Conservation (phyloP, 2,888 invertebrate genomes). For the Monopis laevigella region DNA sequence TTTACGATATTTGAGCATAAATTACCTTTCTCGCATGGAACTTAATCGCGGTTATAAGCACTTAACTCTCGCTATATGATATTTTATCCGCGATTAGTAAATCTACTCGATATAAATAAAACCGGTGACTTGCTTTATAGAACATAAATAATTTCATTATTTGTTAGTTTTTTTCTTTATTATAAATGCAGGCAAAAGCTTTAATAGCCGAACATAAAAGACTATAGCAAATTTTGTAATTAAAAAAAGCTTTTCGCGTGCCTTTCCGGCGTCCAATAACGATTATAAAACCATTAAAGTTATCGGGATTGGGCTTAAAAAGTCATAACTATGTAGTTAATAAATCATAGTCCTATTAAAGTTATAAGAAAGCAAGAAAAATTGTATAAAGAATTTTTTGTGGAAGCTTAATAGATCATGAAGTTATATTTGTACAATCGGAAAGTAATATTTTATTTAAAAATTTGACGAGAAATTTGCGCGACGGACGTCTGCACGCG, state of each 20-base stretch:
- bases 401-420: no score
- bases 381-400: no score
- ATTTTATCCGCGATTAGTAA: no score
- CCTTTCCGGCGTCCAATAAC: slow-evolving; percentile 25
- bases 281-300: slow-evolving; percentile 37
- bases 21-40: slow-evolving; percentile 30
- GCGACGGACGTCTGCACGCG: slow-evolving; percentile 10
- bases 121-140: no score
- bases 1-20: slow-evolving; percentile 63
- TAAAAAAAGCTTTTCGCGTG: slow-evolving; percentile 20
- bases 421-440: neutral
- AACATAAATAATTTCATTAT: no score
- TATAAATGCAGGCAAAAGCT: no score
- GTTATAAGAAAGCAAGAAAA: slow-evolving; percentile 34
- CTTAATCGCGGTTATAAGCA: no score
- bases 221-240: slow-evolving; percentile 14
- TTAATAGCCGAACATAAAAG: slow-evolving; percentile 2
- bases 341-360: slow-evolving; percentile 39
- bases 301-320: slow-evolving; percentile 27
- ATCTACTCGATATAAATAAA: no score
- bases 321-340: slow-evolving; percentile 27
- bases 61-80: no score
- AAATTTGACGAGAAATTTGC: neutral
- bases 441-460: slow-evolving; percentile 1
- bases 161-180: no score